Percentiles rank a stretch among this genome's conserved stretches.
Conservation (phyloP, 2,113 vertebrate genomes). For the Sebastes schlegelii region DNA sequence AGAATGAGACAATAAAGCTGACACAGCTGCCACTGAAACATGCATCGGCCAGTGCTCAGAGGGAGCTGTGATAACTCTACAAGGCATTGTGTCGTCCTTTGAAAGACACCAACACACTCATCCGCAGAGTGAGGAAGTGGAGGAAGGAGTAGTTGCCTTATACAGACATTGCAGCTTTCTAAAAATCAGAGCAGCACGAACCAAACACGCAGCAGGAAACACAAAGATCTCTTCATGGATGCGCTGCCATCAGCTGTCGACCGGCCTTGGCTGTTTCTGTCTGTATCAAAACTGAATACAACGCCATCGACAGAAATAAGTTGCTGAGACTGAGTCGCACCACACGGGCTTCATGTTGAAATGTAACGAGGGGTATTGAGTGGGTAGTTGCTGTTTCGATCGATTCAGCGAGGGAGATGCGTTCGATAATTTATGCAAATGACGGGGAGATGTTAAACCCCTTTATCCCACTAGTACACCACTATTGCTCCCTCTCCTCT, state of each 20-base stretch:
- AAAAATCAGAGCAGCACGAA: neutral
- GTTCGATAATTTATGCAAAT: slow-evolving; percentile 52
- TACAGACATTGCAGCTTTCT: slow-evolving; percentile 15
- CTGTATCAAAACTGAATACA: neutral
- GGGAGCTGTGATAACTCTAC: neutral
- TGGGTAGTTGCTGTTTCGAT: neutral
- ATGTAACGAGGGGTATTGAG: slow-evolving; percentile 1
- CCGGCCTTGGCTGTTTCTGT: neutral
- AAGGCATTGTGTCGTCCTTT: neutral
- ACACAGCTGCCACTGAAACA: slow-evolving; percentile 1
- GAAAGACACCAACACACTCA: neutral
- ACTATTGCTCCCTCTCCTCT: slow-evolving; percentile 5
- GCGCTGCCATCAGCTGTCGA: neutral
- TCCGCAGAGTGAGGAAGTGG: neutral
- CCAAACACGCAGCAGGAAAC: neutral
- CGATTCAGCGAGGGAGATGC: slow-evolving; percentile 12
- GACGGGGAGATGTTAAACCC: neutral
- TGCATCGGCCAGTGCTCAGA: neutral
- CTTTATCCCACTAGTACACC: neutral
- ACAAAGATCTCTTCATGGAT: neutral
- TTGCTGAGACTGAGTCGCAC: neutral
- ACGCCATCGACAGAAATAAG: neutral
- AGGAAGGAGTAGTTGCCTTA: neutral
- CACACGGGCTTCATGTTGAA: neutral
- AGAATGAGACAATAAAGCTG: slow-evolving; percentile 30